Evolutionary conservation across 2,888 invertebrate genomes (phyloP).

Genomic region (Perithous albicinctus): DNA sequence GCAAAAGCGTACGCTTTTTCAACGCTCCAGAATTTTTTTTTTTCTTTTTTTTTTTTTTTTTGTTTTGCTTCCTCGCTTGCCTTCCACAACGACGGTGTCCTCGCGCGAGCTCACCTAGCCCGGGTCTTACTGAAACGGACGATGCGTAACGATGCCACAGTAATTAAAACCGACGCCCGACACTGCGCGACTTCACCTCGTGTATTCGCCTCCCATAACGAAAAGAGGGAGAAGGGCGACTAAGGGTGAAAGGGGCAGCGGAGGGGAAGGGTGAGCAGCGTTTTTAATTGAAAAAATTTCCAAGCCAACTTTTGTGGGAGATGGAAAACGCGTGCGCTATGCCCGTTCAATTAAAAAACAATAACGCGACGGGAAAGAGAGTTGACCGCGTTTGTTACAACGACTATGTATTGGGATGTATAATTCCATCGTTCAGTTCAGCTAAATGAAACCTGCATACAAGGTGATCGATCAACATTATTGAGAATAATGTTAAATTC

Average conservation of each 20-base stretch:
- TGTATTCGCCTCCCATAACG: constrained; percentile 52
- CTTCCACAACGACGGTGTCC: constrained; percentile 43
- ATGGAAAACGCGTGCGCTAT: constrained; percentile 31
- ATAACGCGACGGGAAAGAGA: constrained; percentile 67
- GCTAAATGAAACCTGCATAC: background rate
- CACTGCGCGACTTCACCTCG: constrained; percentile 58
- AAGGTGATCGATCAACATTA: background rate
- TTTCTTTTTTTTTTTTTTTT: constrained; percentile 17
- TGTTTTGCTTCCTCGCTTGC: constrained; percentile 16
- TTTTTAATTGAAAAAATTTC: constrained; percentile 83
- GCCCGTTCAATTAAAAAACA: constrained; percentile 78
- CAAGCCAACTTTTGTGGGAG: constrained; percentile 76
- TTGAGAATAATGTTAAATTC: background rate
- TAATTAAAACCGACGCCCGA: constrained; percentile 80
- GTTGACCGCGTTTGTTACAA: constrained; percentile 64
- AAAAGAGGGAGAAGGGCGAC: constrained; percentile 23
- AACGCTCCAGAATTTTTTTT: constrained; percentile 25
- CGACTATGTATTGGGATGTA: constrained; percentile 25
- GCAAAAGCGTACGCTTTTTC: constrained; percentile 59
- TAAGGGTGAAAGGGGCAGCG: constrained; percentile 43
- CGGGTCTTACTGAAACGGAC: constrained; percentile 73
- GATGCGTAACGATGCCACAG: constrained; percentile 82
- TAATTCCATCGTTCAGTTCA: constrained; percentile 36
- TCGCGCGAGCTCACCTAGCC: constrained; percentile 48
- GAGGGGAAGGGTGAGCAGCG: constrained; percentile 71